Evolutionary conservation across 1,140 invertebrate species (phyloP), one percentile per base, ranked within the genome.

Genomic region (Heliconius melpomene): DNA sequence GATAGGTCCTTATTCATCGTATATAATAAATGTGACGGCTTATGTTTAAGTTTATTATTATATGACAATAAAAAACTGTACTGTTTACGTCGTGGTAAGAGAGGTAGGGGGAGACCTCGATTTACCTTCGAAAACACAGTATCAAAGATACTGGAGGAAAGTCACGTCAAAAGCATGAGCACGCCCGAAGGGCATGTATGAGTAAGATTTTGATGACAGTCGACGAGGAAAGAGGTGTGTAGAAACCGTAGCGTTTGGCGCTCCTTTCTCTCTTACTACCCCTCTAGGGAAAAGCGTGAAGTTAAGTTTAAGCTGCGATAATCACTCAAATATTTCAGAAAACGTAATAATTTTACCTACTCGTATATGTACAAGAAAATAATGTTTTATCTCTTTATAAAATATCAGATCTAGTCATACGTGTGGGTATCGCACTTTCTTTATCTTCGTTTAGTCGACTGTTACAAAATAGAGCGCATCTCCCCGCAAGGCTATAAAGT

Each of bases 401-500:
- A n/a, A 40, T 36, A 40, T 66, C 8, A 7, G 5, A 16, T 46
- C 11, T 46, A 46, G 13, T 46, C 29, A 66, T 38, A 75, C 75
- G 40, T 71, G 40, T 72, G 18, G 54, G 46, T 70, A 74, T 77
- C 29, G 66, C 46, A 36, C 71, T 79, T 26, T 72, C 76, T 75
- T 75, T 81, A 29, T 78, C 75, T 74, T 57, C 52, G 52, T 72
- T 23, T 23, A 74, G 23, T 73, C 60, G 46, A 73, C 40, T 76
- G 74, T 91, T 90, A 90, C 87, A 85, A 92, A 92, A 92, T 91
- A 91, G 83, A 86, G 87, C 89, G 89, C 89, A 90, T 90, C 91
- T 84, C 80, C 82, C 80, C 82, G 83, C 91, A 89, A 93, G 92
- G 92, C 89, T 93, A 88, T 71, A 82, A 85, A 77, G 87, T 90